phyloP scores from a whole-genome alignment of 2,113 vertebrate genomes.

The Brienomyrus longianalis region DNA sequence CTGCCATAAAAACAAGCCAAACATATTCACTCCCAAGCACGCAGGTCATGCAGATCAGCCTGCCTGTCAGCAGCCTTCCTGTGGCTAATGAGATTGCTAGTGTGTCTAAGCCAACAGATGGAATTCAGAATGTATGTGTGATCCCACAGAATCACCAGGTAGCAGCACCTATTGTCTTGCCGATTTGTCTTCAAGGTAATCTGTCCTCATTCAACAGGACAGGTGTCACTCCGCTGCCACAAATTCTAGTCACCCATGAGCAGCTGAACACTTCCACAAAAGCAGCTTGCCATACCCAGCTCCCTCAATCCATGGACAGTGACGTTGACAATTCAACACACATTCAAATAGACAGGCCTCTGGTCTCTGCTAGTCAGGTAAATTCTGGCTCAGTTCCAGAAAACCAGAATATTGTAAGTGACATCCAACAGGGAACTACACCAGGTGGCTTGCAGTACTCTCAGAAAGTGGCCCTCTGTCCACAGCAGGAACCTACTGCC shows the following conservation, averaged over 20 bases:
- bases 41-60: constrained; percentile 51
- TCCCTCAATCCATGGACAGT: constrained; percentile 48
- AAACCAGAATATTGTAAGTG: constrained; percentile 34
- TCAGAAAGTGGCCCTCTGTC: constrained; percentile 78
- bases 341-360: constrained; percentile 53
- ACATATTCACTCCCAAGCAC: constrained; percentile 59
- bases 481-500: constrained; percentile 81
- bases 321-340: constrained; percentile 54
- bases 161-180: constrained; percentile 59
- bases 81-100: constrained; percentile 51
- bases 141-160: constrained; percentile 53
- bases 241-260: constrained; percentile 88
- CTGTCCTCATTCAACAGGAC: constrained; percentile 62
- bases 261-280: constrained; percentile 58
- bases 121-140: constrained; percentile 55
- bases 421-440: constrained; percentile 47
- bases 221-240: constrained; percentile 68
- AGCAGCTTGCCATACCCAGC: constrained; percentile 56
- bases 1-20: constrained; percentile 61
- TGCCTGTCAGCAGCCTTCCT: constrained; percentile 60
- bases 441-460: constrained; percentile 57
- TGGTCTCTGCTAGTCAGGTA: constrained; percentile 47
- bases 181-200: constrained; percentile 58
- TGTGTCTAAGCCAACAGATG: constrained; percentile 56
- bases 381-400: constrained; percentile 43